Base-by-base conservation (phyloP, 2,888 invertebrate species). In the Tanytarsus gracilentus region DNA sequence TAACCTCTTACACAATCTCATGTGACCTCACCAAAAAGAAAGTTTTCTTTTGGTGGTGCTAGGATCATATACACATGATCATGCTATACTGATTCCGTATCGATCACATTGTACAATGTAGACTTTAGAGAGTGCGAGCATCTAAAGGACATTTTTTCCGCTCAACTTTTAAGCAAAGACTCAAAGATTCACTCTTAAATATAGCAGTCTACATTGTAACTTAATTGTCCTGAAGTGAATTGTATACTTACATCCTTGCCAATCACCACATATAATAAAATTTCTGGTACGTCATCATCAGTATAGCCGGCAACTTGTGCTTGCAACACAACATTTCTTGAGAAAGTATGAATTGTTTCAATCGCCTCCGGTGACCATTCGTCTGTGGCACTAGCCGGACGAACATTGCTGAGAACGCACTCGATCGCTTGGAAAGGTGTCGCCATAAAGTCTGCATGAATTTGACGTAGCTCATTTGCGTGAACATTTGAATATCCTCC, bases 371-470 rank as follows among this genome's bases (percentile, higher is more conserved):
- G 77, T 66, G 83, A 80, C 90, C 92, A 93, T 66, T 78, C 80
- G 3, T 69, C 66, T 68, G 21, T 51, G 49, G 27, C 33, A 85
- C 91, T 85, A 61, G 81, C 77, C 61, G 94, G 89, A 73, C 82
- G 82, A 66, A 96, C 80, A 75, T 92, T 86, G n/a, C 92, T 92
- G 69, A 99, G 77, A 71, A 86, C 82, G 71, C 96, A 93, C 78
- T 99, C 98, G 52, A 91, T 87, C 62, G 97, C 93, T 81, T 98
- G 97, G 82, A 98, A 98, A 59, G 98, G 98, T 72, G 97, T 78
- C 62, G 85, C 79, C 81, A 96, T 86, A 73, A 94, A 96, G 75
- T 98, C 96, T 60, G 85, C 85, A 67, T 94, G 82, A 66, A 99
- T 95, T 77, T 97, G 95, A 70, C 91, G 84, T 69, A 98, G 81